Base-by-base conservation (phyloP, 2,888 invertebrate genomes). In the Acleris holmiana region DNA sequence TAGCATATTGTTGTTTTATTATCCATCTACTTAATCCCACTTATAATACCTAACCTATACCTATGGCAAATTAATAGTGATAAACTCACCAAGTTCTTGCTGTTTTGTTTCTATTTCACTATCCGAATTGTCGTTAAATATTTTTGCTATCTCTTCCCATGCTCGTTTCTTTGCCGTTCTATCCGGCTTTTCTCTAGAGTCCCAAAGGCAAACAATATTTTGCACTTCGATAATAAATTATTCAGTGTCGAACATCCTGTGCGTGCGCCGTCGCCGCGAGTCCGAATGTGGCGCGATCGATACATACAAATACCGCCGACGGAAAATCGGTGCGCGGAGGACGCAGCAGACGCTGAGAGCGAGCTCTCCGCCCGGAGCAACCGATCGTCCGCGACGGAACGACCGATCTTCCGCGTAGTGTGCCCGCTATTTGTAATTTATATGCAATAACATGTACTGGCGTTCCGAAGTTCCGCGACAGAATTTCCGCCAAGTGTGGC, bases 91-190 rank as follows among this genome's bases (percentile, higher is more conserved):
- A 47, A 29, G 49, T 23, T 53, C 54, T 48, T 8, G 13, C 65
- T 65, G 65, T 65, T 59, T 58, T 65, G 15, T 40, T 21, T 57
- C 60, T 47, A 65, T 65, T 65, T 65, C 49, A 66, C 41, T 47
- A 66, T 66, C 66, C 66, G 61, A 67, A 58, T 59, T 59, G 51
- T 62, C 62, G 50, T 67, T 46, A 10, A 61, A 61, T 61, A 61
- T 21, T 62, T 62, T 56, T 23, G 56, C 56, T 21, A 62, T 62
- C 56, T 55, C 62, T 56, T 62, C 62, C 62, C 56, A 62, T 55
- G 62, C 62, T 56, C 56, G 63, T 51, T 63, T 63, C n/a, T 63
- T 63, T 56, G 63, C 57, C 6, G 51, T 44, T 57, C 57, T 50
- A 57, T 63, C 63, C 50, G 57, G 50, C 57, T 63, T 63, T 57